Evolutionary conservation across 1,140 invertebrate species (phyloP), one percentile per base, ranked within the genome.

Genomic region (Dolichoris vasculosae): DNA sequence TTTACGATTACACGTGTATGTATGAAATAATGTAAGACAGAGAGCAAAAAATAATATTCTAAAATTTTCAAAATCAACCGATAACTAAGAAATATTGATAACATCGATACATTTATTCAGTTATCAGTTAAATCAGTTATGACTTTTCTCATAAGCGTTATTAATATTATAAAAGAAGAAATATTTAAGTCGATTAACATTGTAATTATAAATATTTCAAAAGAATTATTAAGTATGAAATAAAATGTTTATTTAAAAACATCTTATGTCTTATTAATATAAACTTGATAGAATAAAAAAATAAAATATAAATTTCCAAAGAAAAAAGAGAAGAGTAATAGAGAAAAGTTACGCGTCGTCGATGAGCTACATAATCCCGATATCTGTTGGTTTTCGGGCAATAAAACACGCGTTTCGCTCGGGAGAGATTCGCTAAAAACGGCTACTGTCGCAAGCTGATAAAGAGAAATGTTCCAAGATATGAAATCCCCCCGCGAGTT

Each of bases 331-430:
- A 40, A 38, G 82, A 35, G 83, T 80, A 80, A 81, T 85, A 75
- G 17, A 79, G 23, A 73, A 17, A 71, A 35, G 59, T 38, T 40
- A 51, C 26, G 67, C 64, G 55, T 63, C 87, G 87, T 82, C 88
- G 88, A 89, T 88, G 87, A 89, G 89, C 88, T 90, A 91, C 90
- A 92, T 93, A 93, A 93, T 93, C 92, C 93, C 88, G 92, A 93
- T 93, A 93, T 93, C 93, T 93, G 92, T 93, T 90, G 93, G 92
- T 93, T 93, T 93, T 93, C 93, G 92, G 92, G 92, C 92, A 93
- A 93, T 93, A 93, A 93, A 93, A 93, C 92, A 93, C 92, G 91
- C 91, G 90, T 89, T 89, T 89, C 89, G 89, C 89, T 88, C 88
- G 64, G 69, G 88, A 75, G 64, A 88, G 80, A 87, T 77, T 77